Evolutionary conservation across 1,140 invertebrate species (phyloP), one percentile per base, ranked within the genome.

Genomic region (Sinonovacula constricta): DNA sequence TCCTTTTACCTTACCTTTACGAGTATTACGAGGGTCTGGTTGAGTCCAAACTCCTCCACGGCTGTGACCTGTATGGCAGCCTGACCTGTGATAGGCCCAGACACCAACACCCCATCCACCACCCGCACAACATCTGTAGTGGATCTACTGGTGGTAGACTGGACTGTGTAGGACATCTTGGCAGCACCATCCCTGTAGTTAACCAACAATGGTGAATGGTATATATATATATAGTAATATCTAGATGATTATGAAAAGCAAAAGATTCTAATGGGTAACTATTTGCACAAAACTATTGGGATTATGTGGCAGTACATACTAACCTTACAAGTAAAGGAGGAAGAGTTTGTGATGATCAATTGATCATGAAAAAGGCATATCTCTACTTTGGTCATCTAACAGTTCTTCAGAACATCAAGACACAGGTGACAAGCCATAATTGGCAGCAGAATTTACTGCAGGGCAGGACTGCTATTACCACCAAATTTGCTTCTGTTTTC

Each of bases 41-140:
- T 92, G 18, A 93, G 84, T 26, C 93, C 93, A 88, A 93, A 93
- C 34, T 92, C 91, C 82, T 94, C 93, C 1, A 90, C 83, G 54
- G 92, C 92, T 22, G 92, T 93, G 28, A 95, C 89, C 75, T 93
- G 91, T 79, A 95, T 87, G 18, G 93, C 90, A 81, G 93, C 93
- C 78, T 92, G 92, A 22, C 94, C 94, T 24, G 92, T 89, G 59
- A 85, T 89, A 31, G 93, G 92, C 26, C 93, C 93, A 39, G 94
- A 92, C 51, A 87, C 91, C 7, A 95, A 87, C 54, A 93, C 94
- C 86, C 91, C 92, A 79, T 92, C 91, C 45, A 93, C 91, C 14
- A 95, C 91, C 33, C 34, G 67, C 14, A 88, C 83, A 12, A 82
- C 62, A 24, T 68, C 56, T 7, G 67, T 62, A 7, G 54, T 60